phyloP scores from a whole-genome alignment of 2,113 vertebrate species.

The Pelecanoides urinatrix region DNA sequence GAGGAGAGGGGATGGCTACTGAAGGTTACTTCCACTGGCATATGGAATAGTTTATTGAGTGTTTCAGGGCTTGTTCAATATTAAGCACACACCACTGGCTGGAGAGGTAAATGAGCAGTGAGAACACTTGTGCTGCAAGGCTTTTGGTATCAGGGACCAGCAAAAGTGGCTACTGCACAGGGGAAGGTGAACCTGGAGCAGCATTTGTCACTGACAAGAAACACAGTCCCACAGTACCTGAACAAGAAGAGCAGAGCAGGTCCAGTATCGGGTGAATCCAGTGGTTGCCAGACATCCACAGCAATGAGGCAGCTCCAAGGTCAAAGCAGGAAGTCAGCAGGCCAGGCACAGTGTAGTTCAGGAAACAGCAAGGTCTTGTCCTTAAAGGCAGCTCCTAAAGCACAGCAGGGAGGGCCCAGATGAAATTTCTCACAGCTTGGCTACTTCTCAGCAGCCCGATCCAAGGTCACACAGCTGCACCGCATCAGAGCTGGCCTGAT shows the following conservation, averaged over 20 bases:
- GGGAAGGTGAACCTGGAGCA: neutral
- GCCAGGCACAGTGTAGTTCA: accelerated
- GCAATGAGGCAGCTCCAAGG: neutral
- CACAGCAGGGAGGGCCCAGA: neutral
- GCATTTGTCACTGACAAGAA: neutral
- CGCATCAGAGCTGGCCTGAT: neutral
- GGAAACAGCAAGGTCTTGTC: neutral
- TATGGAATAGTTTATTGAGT: neutral
- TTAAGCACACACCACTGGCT: neutral
- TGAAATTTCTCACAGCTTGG: neutral
- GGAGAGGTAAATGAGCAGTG: neutral
- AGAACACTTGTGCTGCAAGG: neutral
- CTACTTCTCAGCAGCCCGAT: neutral
- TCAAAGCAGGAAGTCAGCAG: neutral
- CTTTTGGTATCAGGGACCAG: neutral
- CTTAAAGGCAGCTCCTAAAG: neutral
- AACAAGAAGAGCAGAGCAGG: neutral
- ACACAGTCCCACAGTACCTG: neutral
- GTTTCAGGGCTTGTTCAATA: neutral
- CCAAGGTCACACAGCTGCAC: neutral
- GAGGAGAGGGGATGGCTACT: neutral
- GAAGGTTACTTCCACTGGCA: neutral
- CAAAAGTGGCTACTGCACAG: neutral
- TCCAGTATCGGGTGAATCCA: neutral
- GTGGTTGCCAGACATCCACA: neutral